Evolutionary conservation across 2,888 invertebrate species (phyloP).

Genomic region (Dendrolimus pini): DNA sequence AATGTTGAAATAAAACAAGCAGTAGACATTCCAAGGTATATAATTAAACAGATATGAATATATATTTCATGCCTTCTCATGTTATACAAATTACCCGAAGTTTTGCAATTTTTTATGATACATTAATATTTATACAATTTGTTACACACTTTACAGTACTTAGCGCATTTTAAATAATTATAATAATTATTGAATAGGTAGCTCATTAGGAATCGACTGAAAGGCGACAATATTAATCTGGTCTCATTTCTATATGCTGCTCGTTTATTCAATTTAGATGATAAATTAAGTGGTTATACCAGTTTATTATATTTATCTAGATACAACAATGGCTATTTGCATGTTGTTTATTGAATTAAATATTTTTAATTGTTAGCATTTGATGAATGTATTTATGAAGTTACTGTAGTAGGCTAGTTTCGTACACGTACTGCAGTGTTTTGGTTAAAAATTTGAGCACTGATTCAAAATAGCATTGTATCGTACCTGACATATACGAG

Average conservation of each 20-base stretch:
- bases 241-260: slow-evolving; percentile 53
- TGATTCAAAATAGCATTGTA: too few species aligned
- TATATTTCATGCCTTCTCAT: slow-evolving; percentile 7
- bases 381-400: slow-evolving; percentile 39
- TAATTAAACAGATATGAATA: slow-evolving; percentile 1
- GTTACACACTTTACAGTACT: slow-evolving; percentile 40
- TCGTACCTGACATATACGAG: too few species aligned
- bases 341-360: slow-evolving; percentile 17
- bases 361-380: slow-evolving; percentile 42
- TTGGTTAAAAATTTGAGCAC: neutral
- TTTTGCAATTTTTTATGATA: slow-evolving; percentile 2
- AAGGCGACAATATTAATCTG: slow-evolving; percentile 63
- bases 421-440: neutral
- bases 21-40: slow-evolving; percentile 31
- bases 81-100: neutral
- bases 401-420: slow-evolving; percentile 2
- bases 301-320: slow-evolving; percentile 17
- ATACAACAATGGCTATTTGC: slow-evolving; percentile 9
- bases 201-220: slow-evolving; percentile 59
- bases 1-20: slow-evolving; percentile 19
- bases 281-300: slow-evolving; percentile 26
- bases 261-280: slow-evolving; percentile 29
- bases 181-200: slow-evolving; percentile 32
- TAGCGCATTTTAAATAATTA: slow-evolving; percentile 35
- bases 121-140: slow-evolving; percentile 17